Evolutionary conservation across 2,888 invertebrate species (phyloP).

Genomic region (Drosophila setosimentum): DNA sequence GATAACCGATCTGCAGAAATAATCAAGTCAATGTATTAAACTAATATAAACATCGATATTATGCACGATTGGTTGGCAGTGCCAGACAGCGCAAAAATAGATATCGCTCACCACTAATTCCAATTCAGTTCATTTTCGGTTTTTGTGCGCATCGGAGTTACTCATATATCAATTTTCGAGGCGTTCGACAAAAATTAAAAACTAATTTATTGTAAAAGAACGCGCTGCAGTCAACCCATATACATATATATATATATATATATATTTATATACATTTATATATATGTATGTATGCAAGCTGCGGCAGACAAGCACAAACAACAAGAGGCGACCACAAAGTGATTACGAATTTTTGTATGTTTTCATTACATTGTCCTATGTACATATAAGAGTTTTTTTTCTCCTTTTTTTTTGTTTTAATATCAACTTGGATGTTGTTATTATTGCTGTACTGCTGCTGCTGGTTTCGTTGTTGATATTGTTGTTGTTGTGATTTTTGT

Average conservation of each 20-base stretch:
- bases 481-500: slow-evolving; percentile 22
- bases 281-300: slow-evolving; percentile 36
- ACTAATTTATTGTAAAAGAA: slow-evolving; percentile 41
- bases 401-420: slow-evolving; percentile 16
- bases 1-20: neutral
- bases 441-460: slow-evolving; percentile 21
- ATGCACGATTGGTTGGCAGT: neutral
- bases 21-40: neutral
- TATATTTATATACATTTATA: slow-evolving; percentile 4
- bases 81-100: slow-evolving; percentile 12
- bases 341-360: slow-evolving; percentile 67
- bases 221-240: slow-evolving; percentile 44
- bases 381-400: slow-evolving; percentile 33
- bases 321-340: slow-evolving; percentile 45
- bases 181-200: slow-evolving; percentile 41
- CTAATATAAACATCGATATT: slow-evolving; percentile 3
- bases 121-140: slow-evolving; percentile 56
- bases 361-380: slow-evolving; percentile 32
- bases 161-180: slow-evolving; percentile 28
- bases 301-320: slow-evolving; percentile 23
- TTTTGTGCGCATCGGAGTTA: slow-evolving; percentile 57
- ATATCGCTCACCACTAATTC: slow-evolving; percentile 38
- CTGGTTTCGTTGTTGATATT: slow-evolving; percentile 7
- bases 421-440: slow-evolving; percentile 26
- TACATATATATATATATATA: slow-evolving; percentile 3